A percentile compares a stretch with the other conserved stretches of the same genome.
Conservation (phyloP, 2,797 vertebrate species). For the Sebastes trivittatus region DNA sequence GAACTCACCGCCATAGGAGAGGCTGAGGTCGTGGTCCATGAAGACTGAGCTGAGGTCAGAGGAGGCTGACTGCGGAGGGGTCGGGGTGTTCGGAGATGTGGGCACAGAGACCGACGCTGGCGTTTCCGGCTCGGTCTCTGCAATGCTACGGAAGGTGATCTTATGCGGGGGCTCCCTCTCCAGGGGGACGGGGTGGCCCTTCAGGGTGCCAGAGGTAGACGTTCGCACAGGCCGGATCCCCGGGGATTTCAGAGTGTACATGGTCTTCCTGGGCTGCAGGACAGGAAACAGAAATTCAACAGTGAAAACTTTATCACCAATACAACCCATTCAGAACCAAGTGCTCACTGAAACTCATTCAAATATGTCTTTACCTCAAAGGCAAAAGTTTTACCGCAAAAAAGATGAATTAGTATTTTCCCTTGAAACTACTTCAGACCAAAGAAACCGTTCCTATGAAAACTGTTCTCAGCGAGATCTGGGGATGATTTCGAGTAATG, state of each 20-base stretch:
- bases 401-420: too few relatives aligned
- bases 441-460: too few relatives aligned
- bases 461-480: too few relatives aligned
- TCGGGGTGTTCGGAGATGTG: conserved; percentile 93
- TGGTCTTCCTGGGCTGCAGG: conserved; percentile 90
- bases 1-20: conserved; percentile 81
- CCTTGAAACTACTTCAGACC: too few relatives aligned
- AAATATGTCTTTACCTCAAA: too few relatives aligned
- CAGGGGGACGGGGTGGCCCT: conserved; percentile 91
- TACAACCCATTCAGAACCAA: background rate
- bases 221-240: conserved; percentile 93
- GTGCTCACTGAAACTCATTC: background rate
- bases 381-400: too few relatives aligned
- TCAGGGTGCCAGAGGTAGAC: conserved; percentile 87
- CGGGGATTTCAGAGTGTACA: conserved; percentile 92
- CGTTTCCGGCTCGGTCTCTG: conserved; percentile 89
- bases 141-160: conserved; percentile 95
- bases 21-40: conserved; percentile 89
- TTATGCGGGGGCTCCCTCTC: conserved; percentile 95
- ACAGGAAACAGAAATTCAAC: background rate
- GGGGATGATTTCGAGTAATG: too few relatives aligned
- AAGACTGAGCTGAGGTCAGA: conserved; percentile 92
- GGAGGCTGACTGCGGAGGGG: conserved; percentile 91
- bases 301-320: background rate
- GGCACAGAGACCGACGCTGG: conserved; percentile 83